Conservation (phyloP, 1,140 invertebrate species). For the Drosophila funebris region DNA sequence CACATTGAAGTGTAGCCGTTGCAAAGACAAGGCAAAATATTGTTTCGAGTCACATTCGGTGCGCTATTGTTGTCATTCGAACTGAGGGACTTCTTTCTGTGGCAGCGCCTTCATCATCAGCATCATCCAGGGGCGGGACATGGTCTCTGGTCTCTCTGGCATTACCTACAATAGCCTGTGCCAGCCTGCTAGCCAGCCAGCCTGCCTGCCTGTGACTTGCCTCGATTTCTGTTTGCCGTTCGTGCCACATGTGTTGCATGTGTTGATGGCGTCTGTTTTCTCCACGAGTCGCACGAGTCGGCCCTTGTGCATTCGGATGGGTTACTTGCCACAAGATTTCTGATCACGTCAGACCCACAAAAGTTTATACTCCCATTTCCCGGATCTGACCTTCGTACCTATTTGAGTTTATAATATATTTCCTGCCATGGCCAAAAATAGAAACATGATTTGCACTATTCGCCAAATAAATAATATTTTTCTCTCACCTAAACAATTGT, state of each 20-base stretch:
- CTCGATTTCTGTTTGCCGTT: constrained; percentile 31
- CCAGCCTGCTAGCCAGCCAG: neutral
- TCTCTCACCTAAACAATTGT: constrained; percentile 4
- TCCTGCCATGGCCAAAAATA: constrained; percentile 35
- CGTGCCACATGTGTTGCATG: constrained; percentile 74
- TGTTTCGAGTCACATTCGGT: constrained; percentile 70
- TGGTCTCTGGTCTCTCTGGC: constrained; percentile 2
- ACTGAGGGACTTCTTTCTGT: constrained; percentile 10
- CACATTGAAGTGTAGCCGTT: neutral
- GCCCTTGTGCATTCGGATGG: constrained; percentile 8
- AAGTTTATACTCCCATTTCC: neutral
- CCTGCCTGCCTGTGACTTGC: constrained; percentile 5
- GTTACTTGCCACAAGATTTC: constrained; percentile 25
- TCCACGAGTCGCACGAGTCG: constrained; percentile 6
- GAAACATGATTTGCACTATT: constrained; percentile 53
- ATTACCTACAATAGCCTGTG: constrained; percentile 51
- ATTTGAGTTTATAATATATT: constrained; percentile 30
- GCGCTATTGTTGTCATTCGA: constrained; percentile 66
- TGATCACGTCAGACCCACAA: constrained; percentile 5
- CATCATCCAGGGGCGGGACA: constrained; percentile 20
- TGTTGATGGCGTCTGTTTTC: constrained; percentile 26
- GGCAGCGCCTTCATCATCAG: constrained; percentile 42
- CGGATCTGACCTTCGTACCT: constrained; percentile 19
- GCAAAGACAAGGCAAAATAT: constrained; percentile 79
- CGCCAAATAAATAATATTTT: constrained; percentile 26